Percentiles rank a stretch among this genome's conserved stretches.
phyloP scores from a whole-genome alignment of 1,140 invertebrate species.

The Meloidogyne floridensis region DNA sequence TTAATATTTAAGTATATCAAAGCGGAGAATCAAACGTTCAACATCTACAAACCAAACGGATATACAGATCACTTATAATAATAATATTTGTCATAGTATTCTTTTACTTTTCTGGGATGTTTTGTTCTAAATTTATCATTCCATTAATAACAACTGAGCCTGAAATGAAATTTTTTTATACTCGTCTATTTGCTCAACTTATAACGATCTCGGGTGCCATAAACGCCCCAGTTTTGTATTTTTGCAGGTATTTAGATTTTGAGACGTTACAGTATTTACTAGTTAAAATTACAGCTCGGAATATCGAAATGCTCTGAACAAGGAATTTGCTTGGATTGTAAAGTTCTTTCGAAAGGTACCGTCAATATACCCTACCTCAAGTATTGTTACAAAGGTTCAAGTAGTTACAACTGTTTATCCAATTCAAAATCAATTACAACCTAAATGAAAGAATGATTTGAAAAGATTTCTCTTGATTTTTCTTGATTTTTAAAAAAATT shows the following conservation, averaged over 20 bases:
- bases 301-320: too few species aligned
- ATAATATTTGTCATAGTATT: slow-evolving; percentile 2
- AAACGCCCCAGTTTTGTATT: slow-evolving; percentile 23
- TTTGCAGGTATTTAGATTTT: slow-evolving; percentile 12
- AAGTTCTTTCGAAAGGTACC: too few species aligned
- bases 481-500: too few species aligned
- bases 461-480: too few species aligned
- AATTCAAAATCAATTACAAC: too few species aligned
- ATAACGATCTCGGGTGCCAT: slow-evolving; percentile 15
- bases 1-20: not conserved
- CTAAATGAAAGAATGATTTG: too few species aligned
- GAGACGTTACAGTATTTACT: too few species aligned
- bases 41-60: not conserved
- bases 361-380: too few species aligned
- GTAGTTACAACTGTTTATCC: too few species aligned
- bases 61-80: not conserved
- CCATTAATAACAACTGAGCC: slow-evolving; percentile 5
- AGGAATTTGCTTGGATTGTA: too few species aligned
- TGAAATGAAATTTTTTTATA: not conserved
- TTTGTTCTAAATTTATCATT: not conserved
- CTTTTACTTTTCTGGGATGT: not conserved
- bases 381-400: too few species aligned
- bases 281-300: too few species aligned
- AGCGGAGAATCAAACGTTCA: not conserved
- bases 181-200: slow-evolving; percentile 6